Evolutionary conservation across 2,888 invertebrate genomes (phyloP), one percentile per base, ranked within the genome.

Genomic region (Caenorhabditis sp.): DNA sequence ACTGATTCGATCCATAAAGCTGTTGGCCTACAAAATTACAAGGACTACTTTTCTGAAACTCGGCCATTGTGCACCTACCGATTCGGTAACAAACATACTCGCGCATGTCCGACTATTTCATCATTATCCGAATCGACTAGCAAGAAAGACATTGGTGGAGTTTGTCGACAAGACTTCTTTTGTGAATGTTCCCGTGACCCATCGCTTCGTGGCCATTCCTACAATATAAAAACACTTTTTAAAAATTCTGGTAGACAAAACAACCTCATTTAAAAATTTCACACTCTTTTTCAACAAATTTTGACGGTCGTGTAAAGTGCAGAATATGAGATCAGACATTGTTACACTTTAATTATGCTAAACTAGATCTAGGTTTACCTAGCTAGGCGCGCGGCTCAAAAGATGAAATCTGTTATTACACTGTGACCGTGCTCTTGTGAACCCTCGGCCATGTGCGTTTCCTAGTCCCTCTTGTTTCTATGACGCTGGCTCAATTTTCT

Each of bases 1-100:
- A 85, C 83, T n/a, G 80, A 82, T 52, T 85, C 84, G 21, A 84
- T 70, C 83, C 83, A 85, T 20, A 81, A 73, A 1, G 73, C 72
- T 3, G 54, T 62, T 20, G 60, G 57, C 12, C 80, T 80, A 53
- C 36, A 77, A 64, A 25, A 21, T 25, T 21, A 20, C n/a, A n/a
- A n/a, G n/a, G n/a, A n/a, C n/a, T n/a, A n/a, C n/a, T n/a, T n/a
- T n/a, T n/a, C n/a, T n/a, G n/a, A n/a, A 10, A 27, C 4, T 27
- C 20, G 27, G 8, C 50, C 50, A 50, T n/a, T n/a, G n/a, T n/a
- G 17, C 4, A 49, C 60, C 12, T 31, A 77, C 80, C 78, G 72
- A 67, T 73, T 77, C 1, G 83, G 83, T 10, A 85, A 67, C 26
- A 56, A 67, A 59, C 82, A 79, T 21, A 84, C 59, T 52, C 83